phyloP scores from a whole-genome alignment of 2,888 invertebrate species.

The Perdita meconis region DNA sequence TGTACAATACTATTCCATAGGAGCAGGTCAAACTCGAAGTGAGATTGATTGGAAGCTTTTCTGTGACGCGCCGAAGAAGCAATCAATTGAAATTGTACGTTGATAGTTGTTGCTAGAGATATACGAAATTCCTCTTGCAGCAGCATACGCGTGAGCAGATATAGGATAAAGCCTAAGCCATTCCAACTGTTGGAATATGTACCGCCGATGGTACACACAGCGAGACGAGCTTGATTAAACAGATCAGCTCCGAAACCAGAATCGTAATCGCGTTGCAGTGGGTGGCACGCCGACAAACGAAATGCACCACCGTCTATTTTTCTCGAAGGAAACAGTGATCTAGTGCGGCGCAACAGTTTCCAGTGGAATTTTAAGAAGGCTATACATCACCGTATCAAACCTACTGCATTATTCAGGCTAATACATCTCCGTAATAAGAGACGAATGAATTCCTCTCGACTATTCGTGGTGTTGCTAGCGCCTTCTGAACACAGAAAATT shows the following conservation, averaged over 20 bases:
- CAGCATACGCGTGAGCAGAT: conserved; percentile 22
- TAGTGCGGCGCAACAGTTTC: conserved; percentile 50
- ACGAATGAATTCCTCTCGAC: conserved; percentile 38
- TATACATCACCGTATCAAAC: conserved; percentile 51
- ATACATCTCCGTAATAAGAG: conserved; percentile 46
- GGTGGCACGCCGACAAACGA: conserved; percentile 39
- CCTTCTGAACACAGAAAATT: no score
- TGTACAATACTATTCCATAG: no score
- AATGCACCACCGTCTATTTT: conserved; percentile 40
- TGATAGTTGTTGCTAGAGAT: conserved; percentile 34
- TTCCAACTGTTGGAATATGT: conserved; percentile 68
- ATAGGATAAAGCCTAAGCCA: conserved; percentile 68
- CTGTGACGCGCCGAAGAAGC: no score
- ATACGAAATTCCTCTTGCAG: conserved; percentile 64
- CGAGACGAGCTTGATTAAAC: conserved; percentile 70
- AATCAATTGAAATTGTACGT: no score
- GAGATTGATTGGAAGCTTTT: no score
- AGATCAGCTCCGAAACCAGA: conserved; percentile 63
- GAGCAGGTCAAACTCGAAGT: no score
- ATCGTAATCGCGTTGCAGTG: conserved; percentile 54
- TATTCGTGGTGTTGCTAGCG: no score
- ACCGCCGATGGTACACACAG: conserved; percentile 65
- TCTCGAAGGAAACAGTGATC: conserved; percentile 42
- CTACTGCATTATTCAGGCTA: conserved; percentile 57
- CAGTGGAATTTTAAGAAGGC: conserved; percentile 51